Evolutionary conservation across 2,113 vertebrate genomes (phyloP), one percentile per base, ranked within the genome.

Genomic region (Piprites chloris): DNA sequence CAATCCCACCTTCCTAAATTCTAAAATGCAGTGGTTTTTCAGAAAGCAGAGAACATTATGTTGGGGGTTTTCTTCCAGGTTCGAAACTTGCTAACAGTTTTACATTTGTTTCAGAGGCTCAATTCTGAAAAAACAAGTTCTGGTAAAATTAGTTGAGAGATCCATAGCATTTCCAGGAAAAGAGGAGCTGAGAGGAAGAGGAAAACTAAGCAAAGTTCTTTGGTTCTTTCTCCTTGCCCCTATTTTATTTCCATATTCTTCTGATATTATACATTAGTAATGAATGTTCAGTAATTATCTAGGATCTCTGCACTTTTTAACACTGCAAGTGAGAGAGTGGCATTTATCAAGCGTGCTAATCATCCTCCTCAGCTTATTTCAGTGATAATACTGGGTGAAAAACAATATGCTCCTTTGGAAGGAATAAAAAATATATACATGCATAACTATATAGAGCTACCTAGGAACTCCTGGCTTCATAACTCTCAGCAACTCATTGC

Each of bases 61-160:
- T 2, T 49, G 9, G 3, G 23, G 2, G 0, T n/a, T 69, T 63
- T 52, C 62, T 53, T 3, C 6, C 49, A 58, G 12, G 15, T 28
- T 58, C 39, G 32, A 90, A 61, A 52, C 5, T 46, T 85, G 8
- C 3, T 9, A 87, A 37, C 8, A 42, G 58, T 80, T 84, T 35
- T 22, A 62, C 6, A 22, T 59, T 91, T 89, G 6, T 18, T 78
- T 79, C 46, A 49, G 16, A 67, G 21, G 23, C 19, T 72, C n/a
- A 53, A 35, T 62, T 62, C 17, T 85, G n/a, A 19, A 95, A 79
- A 88, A 47, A 19, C 30, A 46, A 47, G 23, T 18, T 79, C 42
- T 72, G 50, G 68, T 26, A 76, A 82, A 90, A 77, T 8, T 62
- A 11, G 24, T 67, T 33, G 5, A 77, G 46, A 76, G n/a, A 85